These are phyloP conservation scores for Melinopterus prodromus DNA, from an alignment of 2,888 invertebrate species.

Conservation along the genomic window DNA sequence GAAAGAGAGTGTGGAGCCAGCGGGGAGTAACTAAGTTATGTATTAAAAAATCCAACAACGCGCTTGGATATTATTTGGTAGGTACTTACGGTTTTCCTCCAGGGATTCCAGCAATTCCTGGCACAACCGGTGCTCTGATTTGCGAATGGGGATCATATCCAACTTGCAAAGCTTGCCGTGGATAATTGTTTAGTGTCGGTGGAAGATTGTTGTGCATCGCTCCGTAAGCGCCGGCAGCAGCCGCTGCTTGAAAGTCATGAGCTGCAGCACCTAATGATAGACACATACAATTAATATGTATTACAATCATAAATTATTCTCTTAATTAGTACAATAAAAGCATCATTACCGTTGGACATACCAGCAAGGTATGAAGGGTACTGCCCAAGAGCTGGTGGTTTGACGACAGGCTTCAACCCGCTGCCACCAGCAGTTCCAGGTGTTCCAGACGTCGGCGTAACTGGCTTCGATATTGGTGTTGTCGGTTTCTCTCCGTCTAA, in stretches of 20 bases:
- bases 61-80: background rate
- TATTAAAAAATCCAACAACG: background rate
- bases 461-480: conserved; percentile 90
- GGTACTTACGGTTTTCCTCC: conserved; percentile 86
- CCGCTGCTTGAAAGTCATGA: conserved; percentile 67
- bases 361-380: conserved; percentile 70
- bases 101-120: conserved; percentile 74
- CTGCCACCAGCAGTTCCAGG: conserved; percentile 56
- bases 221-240: conserved; percentile 64
- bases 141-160: conserved; percentile 73
- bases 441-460: conserved; percentile 80
- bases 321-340: background rate
- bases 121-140: conserved; percentile 72
- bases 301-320: conserved; percentile 7
- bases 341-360: conserved; percentile 61
- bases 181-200: conserved; percentile 72
- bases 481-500: conserved; percentile 86
- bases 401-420: conserved; percentile 66
- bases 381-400: conserved; percentile 63
- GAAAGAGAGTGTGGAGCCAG: background rate
- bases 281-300: conserved; percentile 26
- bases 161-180: conserved; percentile 71
- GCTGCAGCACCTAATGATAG: conserved; percentile 63
- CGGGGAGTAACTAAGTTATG: too few relatives aligned
- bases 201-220: conserved; percentile 71